Base-by-base conservation (phyloP, 2,113 vertebrate genomes). In the Bungarus multicinctus region DNA sequence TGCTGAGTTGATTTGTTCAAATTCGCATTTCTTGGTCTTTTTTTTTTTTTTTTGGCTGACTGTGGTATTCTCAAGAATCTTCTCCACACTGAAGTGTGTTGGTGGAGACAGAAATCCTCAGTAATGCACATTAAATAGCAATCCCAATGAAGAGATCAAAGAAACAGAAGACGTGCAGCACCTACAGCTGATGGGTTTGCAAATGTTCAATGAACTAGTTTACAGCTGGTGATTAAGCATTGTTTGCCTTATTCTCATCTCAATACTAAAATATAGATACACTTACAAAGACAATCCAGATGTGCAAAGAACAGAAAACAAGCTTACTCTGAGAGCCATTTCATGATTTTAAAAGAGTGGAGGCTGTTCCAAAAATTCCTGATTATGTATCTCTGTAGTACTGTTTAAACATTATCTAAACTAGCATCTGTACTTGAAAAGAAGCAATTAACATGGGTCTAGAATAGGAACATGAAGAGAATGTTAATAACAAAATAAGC, bases 281-380 rank as follows among this genome's bases (percentile, higher is more conserved):
- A 85, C 2, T 27, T 53, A 25, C 34, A 30, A 91, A 91, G 52
- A 25, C 23, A 55, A 91, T 39, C 69, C 89, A 90, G 45, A 69
- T 87, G 45, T 87, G 50, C 86, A 87, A 53, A 53, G 47, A 87
- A 87, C 47, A 25, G 47, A 90, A 74, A 74, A 39, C 11, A 39
- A 81, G 30, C 87, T 88, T 45, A 18, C 25, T 91, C 90, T 89
- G 30, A 69, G 20, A 91, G n/a, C 39, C 2, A 54, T 85, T 92
- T 5, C 94, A 54, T 91, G 86, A 93, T 86, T 90, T 85, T 74
- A 95, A 93, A 60, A 95, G 89, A n/a, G 20, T 25, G 53, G 54
- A 57, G 34, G 18, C 11, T 87, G 27, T 89, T 52, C 50, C 52
- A 43, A 39, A 39, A 27, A 45, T 52, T 81, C 87, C 92, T 93